Conservation (phyloP, 2,113 vertebrate species). For the Callionymus lyra region DNA sequence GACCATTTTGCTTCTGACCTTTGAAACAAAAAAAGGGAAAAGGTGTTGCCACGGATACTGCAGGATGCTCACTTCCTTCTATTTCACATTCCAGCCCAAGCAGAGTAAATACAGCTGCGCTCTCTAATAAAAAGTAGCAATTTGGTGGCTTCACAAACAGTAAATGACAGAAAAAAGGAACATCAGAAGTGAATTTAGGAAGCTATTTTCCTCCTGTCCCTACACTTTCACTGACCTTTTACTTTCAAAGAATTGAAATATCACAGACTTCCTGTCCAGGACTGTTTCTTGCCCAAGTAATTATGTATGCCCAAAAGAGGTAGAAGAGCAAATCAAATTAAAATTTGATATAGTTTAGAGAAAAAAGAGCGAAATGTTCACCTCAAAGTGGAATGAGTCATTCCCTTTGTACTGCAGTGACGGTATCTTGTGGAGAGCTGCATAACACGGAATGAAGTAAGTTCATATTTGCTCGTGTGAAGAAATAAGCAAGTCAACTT, state of each 20-base stretch:
- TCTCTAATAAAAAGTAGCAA: conserved; percentile 34
- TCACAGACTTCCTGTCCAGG: conserved; percentile 7
- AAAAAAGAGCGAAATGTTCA: too few relatives aligned
- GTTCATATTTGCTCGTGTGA: too few relatives aligned
- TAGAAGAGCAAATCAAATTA: too few relatives aligned
- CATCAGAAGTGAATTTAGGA: conserved; percentile 11
- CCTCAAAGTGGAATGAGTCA: too few relatives aligned
- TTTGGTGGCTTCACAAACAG: conserved; percentile 20
- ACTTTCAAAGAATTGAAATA: conserved; percentile 19
- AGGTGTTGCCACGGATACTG: conserved; percentile 5
- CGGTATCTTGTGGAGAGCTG: too few relatives aligned
- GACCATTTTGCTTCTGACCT: conserved; percentile 46
- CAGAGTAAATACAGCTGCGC: conserved; percentile 15
- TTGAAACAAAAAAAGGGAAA: too few relatives aligned
- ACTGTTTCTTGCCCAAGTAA: too few relatives aligned
- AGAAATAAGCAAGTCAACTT: too few relatives aligned
- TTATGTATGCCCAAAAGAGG: too few relatives aligned
- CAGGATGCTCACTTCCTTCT: conserved; percentile 14
- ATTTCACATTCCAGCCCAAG: conserved; percentile 23
- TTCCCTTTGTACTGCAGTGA: too few relatives aligned
- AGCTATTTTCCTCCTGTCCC: conserved; percentile 1
- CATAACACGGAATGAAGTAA: too few relatives aligned
- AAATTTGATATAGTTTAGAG: too few relatives aligned
- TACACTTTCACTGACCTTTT: conserved; percentile 31
- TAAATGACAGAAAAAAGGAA: conserved; percentile 25